Evolutionary conservation across 2,888 invertebrate genomes (phyloP).

Genomic region (Rhimphoctona megacephalus): DNA sequence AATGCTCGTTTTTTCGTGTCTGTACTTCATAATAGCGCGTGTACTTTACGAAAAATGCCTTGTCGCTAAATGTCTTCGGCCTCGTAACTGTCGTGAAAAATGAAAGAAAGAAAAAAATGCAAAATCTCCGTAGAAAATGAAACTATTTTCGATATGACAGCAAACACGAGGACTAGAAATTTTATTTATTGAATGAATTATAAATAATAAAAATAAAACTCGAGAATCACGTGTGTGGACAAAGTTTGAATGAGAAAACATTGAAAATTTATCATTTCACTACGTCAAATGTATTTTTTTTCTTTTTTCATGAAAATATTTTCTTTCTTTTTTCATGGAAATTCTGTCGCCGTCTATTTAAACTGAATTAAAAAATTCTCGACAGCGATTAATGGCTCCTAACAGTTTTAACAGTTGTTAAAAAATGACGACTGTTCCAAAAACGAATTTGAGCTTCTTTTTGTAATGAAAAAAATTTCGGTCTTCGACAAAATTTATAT

Average conservation of each 20-base stretch:
- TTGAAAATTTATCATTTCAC: not conserved
- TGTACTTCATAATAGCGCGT: slow-evolving; percentile 22
- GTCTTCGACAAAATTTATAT: not conserved
- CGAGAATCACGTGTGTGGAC: not conserved
- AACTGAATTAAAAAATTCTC: no score
- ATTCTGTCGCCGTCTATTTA: not conserved
- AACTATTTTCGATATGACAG: slow-evolving; percentile 45
- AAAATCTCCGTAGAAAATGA: slow-evolving; percentile 17
- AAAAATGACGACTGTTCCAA: not conserved
- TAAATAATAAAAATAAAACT: not conserved
- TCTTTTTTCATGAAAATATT: no score
- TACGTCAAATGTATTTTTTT: not conserved
- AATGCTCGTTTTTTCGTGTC: not conserved
- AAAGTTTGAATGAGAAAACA: slow-evolving; percentile 12
- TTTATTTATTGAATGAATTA: slow-evolving; percentile 37
- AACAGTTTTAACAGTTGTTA: no score
- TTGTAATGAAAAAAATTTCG: not conserved
- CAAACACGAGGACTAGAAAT: slow-evolving; percentile 6
- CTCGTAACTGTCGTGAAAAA: slow-evolving; percentile 40
- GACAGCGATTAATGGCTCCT: no score
- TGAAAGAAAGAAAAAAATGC: not conserved
- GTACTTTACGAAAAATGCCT: slow-evolving; percentile 52
- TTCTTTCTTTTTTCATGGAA: no score
- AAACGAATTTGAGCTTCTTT: not conserved
- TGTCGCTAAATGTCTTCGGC: slow-evolving; percentile 59